Evolutionary conservation across 2,888 invertebrate species (phyloP), one percentile per base, ranked within the genome.

Genomic region (Tetropium fuscum): DNA sequence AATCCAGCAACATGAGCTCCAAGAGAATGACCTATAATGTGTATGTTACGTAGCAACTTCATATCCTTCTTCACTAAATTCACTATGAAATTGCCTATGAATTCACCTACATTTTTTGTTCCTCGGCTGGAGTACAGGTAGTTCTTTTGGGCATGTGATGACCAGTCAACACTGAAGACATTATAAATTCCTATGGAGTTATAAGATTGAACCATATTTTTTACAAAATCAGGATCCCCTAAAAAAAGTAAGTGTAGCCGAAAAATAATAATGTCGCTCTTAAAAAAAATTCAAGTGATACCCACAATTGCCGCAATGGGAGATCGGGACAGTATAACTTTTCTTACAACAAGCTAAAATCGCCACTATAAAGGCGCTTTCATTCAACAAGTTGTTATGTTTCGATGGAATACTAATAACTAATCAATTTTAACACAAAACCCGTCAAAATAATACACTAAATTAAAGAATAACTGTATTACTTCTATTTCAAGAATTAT

Each of bases 1-100:
- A 73, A 71, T 7, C 68, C 71, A 5, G 70, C 55, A 13, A 71
- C 60, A 45, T 73, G 73, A 4, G 70, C 71, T 4, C 73, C 73
- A 10, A 73, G 49, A 5, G 73, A 73, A 58, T 71, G 70, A 3
- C 73, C 73, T 15, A 73, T 69, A 3, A 73, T 18, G 30, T 73
- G 73, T 1, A 73, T 45, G 13, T 70, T 66, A 1, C 43, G 20
- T 15, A 73, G 53, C 10, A 66, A 38, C 1, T 57, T 60, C 1
- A 43, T 34, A 34, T 72, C 54, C 3, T 63, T 64, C 34, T 58
- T 48, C 1, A 60, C 49, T 1, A 66, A 16, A n/a, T 67, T 61
- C 18, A 65, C 15, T 11, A 71, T 34, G 30, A 70, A 69, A 10
- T 66, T 43, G 7, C 61, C 70, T 4, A 69, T 55, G 6, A 63